Base-by-base conservation (phyloP, 1,140 invertebrate genomes). In the Leptopilina clavipes region DNA sequence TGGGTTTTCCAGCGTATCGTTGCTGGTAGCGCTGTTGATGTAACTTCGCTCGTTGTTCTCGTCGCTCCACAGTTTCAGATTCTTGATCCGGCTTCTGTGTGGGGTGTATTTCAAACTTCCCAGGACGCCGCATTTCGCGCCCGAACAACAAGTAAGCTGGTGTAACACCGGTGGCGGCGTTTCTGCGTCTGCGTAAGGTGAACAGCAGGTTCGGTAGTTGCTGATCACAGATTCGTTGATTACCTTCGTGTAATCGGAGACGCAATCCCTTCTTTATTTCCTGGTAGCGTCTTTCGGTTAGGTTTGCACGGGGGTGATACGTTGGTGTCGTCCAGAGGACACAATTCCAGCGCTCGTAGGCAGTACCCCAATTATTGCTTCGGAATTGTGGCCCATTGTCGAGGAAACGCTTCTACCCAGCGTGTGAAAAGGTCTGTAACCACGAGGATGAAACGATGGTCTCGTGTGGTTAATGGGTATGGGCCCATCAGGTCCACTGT, bases 261-360 rank as follows among this genome's bases (percentile, higher is more conserved):
- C 76, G 44, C 1, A 77, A 43, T 0, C 72, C 77, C 48, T 81
- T 79, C 70, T 81, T 84, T 0, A 83, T 43, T 37, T 77, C 76
- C 43, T 80, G 74, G 48, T 86, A 85, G 14, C 79, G 44, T 22
- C 84, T 31, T 78, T 85, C 83, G 8, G 79, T 77, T 8, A 77
- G 78, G 70, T 85, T 86, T 0, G 81, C 79, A 12, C 79, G 74
- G 6, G 84, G 85, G 71, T 86, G 84, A 43, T n/a, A n/a, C n/a
- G n/a, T n/a, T n/a, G n/a, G n/a, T n/a, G n/a, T n/a, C n/a, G n/a
- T n/a, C n/a, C n/a, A 81, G 0, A 71, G 7, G 7, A 31, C 7
- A n/a, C 18, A 73, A 0, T 1, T 12, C 74, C 74, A 70, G 11
- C n/a, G 11, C 0, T 25, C 8, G 65, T 43, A 44, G 0, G 45